A percentile compares a stretch with the other conserved stretches of the same genome.
phyloP scores from a whole-genome alignment of 64 coral and sea anemone genomes.

The Pocillopora damicornis region DNA sequence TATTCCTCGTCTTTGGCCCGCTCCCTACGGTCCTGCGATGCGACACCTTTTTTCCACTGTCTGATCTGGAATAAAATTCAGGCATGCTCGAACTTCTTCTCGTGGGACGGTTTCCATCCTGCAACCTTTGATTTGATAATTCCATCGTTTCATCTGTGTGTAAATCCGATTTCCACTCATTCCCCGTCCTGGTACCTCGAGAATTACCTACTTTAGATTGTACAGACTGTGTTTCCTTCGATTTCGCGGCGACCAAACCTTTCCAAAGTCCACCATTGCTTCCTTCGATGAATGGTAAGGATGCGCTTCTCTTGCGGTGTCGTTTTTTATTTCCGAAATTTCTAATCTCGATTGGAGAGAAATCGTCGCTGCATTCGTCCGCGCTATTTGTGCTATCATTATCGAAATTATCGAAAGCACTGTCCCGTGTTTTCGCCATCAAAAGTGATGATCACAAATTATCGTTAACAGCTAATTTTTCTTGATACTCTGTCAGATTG shows the following conservation, averaged over 20 bases:
- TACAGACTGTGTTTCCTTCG: not conserved
- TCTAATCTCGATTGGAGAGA: not conserved
- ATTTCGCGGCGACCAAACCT: not conserved
- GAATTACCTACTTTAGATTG: not conserved
- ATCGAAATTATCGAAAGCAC: not conserved
- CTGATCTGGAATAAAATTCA: conserved; percentile 42
- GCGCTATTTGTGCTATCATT: conserved; percentile 9
- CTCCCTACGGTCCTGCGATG: not conserved
- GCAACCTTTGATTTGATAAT: not conserved
- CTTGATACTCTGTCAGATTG: not conserved
- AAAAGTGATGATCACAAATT: conserved; percentile 2
- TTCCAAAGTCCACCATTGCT: conserved; percentile 2
- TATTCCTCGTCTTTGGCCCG: not conserved
- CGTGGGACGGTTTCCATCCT: not conserved
- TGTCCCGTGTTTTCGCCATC: conserved; percentile 20
- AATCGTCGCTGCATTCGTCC: conserved; percentile 10
- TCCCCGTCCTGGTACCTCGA: not conserved
- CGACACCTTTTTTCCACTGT: not conserved
- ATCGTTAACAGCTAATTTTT: not conserved
- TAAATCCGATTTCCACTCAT: not conserved
- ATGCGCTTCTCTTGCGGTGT: not conserved
- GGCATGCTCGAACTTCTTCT: conserved; percentile 52
- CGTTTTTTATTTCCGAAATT: not conserved
- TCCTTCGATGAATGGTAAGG: conserved; percentile 18
- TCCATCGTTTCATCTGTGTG: not conserved